A percentile compares a stretch with the other conserved stretches of the same genome.
Evolutionary conservation across 2,888 invertebrate species (phyloP).

Genomic region (Lepetodrilus schrolli): DNA sequence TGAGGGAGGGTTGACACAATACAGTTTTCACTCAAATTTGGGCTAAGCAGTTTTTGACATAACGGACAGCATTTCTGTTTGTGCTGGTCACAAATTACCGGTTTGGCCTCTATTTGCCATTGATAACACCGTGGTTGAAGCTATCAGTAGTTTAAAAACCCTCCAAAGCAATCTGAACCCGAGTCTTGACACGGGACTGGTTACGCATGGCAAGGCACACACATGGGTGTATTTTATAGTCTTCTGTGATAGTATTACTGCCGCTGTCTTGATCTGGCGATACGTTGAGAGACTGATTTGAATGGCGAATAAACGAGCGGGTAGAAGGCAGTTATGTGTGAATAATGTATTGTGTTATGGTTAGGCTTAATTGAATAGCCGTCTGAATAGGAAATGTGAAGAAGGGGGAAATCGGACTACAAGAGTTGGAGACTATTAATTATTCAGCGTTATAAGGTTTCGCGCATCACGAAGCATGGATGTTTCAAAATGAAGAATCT

Average conservation of each 20-base stretch:
- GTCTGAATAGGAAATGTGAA: not conserved
- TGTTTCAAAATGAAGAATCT: too few species aligned
- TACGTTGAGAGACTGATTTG: too few species aligned
- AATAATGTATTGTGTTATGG: conserved; percentile 18
- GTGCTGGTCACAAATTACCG: too few species aligned
- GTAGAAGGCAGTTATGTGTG: not conserved
- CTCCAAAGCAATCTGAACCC: too few species aligned
- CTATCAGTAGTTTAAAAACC: too few species aligned
- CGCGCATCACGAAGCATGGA: not conserved
- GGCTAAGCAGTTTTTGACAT: too few species aligned
- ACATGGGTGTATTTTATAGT: conserved; percentile 16
- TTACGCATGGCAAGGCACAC: not conserved
- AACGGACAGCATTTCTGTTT: too few species aligned
- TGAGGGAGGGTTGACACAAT: too few species aligned
- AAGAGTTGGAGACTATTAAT: not conserved
- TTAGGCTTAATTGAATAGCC: not conserved
- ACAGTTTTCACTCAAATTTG: too few species aligned
- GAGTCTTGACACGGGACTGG: too few species aligned
- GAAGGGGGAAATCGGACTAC: not conserved
- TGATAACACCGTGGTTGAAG: too few species aligned
- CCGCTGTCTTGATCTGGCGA: not conserved
- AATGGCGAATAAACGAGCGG: not conserved
- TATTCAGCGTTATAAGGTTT: not conserved
- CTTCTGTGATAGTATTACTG: conserved; percentile 6
- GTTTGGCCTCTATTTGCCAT: too few species aligned